Evolutionary conservation across 2,797 vertebrate species (phyloP).

Genomic region (Chiloscyllium punctatum): DNA sequence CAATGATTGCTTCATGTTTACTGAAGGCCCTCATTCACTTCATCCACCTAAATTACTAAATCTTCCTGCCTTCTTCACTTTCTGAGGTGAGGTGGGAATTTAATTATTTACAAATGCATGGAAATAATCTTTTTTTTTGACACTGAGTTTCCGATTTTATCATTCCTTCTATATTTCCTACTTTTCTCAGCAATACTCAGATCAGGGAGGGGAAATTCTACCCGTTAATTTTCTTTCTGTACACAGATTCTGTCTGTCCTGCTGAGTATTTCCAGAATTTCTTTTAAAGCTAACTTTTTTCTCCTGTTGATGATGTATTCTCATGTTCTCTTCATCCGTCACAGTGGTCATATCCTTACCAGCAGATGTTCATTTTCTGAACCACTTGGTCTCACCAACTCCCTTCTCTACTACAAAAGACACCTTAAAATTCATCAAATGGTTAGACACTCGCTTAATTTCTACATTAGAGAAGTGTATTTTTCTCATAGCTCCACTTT

Average conservation of each 20-base stretch:
- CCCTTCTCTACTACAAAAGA: background rate
- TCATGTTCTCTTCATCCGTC: background rate
- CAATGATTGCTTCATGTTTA: too few relatives aligned
- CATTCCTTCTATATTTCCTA: too few relatives aligned
- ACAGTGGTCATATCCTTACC: background rate
- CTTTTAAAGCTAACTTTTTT: background rate
- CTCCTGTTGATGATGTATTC: background rate
- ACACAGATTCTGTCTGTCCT: too few relatives aligned
- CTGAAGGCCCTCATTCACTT: too few relatives aligned
- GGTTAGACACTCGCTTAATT: background rate
- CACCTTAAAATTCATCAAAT: background rate
- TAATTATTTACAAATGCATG: too few relatives aligned
- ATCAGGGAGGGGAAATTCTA: too few relatives aligned
- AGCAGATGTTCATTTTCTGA: background rate
- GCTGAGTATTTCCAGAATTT: background rate
- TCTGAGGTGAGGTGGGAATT: too few relatives aligned
- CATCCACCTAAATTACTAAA: too few relatives aligned
- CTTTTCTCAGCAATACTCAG: too few relatives aligned
- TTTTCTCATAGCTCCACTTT: background rate
- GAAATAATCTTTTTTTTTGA: too few relatives aligned
- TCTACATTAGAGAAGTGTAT: background rate
- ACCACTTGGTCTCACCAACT: background rate
- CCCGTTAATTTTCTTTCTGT: background rate
- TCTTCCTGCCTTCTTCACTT: too few relatives aligned
- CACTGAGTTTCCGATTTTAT: too few relatives aligned